Evolutionary conservation across 2,113 vertebrate genomes (phyloP).

Genomic region (Caretta caretta): DNA sequence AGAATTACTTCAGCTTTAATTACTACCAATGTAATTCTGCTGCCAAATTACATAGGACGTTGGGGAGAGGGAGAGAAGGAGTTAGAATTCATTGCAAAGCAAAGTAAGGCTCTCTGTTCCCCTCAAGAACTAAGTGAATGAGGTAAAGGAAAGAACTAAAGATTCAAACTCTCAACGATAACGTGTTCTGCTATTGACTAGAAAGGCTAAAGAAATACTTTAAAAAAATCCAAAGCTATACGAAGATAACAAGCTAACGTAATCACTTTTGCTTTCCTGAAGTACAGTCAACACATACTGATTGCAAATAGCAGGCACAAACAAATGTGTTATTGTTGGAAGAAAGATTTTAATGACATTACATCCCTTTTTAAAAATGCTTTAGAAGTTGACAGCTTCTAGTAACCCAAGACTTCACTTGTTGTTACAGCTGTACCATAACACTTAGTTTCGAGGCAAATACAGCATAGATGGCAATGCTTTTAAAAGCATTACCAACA

Average conservation of each 20-base stretch:
- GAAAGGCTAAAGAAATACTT: not conserved
- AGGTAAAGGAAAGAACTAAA: not conserved
- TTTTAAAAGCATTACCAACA: slow-evolving; percentile 54
- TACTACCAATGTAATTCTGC: not conserved
- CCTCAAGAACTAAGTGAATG: not conserved
- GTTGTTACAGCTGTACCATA: slow-evolving; percentile 59
- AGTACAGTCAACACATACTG: not conserved
- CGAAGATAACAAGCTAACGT: not conserved
- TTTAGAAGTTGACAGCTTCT: slow-evolving; percentile 9
- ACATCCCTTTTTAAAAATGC: not conserved
- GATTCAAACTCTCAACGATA: not conserved
- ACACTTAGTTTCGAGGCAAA: slow-evolving; percentile 50
- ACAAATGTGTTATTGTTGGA: not conserved
- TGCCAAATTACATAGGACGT: not conserved
- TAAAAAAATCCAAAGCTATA: not conserved
- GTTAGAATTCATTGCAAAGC: not conserved
- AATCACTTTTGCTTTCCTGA: not conserved
- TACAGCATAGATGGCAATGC: slow-evolving; percentile 22
- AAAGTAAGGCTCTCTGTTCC: not conserved
- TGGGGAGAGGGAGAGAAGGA: not conserved
- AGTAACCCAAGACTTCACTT: slow-evolving; percentile 21
- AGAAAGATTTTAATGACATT: not conserved
- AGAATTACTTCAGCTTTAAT: not conserved
- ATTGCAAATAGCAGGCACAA: not conserved
- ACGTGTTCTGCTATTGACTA: not conserved